Conservation (phyloP, 2,797 vertebrate species). For the Ciconia nigra region DNA sequence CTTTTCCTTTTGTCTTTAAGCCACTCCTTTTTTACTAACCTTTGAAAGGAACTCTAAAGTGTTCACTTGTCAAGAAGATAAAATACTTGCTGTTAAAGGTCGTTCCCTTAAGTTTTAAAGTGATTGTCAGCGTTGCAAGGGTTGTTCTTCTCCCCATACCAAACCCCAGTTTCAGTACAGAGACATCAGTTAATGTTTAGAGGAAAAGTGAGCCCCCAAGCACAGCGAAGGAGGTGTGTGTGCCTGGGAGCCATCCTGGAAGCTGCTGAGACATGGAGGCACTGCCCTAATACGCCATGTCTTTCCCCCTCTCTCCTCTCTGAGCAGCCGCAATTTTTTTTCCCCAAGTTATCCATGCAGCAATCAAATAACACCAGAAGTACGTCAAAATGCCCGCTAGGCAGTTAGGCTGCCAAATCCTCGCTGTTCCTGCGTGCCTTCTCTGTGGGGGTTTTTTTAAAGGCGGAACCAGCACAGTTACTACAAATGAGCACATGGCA, state of each 20-base stretch:
- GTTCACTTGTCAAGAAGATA: conserved; percentile 24
- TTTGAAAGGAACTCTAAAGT: neutral
- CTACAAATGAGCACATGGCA: fast-evolving
- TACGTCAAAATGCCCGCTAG: neutral
- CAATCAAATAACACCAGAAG: neutral
- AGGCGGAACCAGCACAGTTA: neutral
- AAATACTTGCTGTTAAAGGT: neutral
- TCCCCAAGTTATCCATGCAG: neutral
- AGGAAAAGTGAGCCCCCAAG: neutral
- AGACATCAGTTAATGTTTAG: neutral
- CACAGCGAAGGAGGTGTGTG: neutral
- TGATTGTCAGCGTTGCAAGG: neutral
- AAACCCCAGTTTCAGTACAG: neutral
- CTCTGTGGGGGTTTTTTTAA: neutral
- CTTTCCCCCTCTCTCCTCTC: neutral
- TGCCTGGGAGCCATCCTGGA: neutral
- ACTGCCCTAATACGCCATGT: no score
- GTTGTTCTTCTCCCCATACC: neutral
- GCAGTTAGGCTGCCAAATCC: neutral
- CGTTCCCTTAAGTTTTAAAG: neutral
- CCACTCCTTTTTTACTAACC: neutral
- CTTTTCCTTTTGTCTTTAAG: neutral
- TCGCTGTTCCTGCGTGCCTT: neutral
- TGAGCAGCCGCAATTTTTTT: neutral
- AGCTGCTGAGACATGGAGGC: neutral